Conservation (phyloP, 1,140 invertebrate genomes). For the Megathymus violae region DNA sequence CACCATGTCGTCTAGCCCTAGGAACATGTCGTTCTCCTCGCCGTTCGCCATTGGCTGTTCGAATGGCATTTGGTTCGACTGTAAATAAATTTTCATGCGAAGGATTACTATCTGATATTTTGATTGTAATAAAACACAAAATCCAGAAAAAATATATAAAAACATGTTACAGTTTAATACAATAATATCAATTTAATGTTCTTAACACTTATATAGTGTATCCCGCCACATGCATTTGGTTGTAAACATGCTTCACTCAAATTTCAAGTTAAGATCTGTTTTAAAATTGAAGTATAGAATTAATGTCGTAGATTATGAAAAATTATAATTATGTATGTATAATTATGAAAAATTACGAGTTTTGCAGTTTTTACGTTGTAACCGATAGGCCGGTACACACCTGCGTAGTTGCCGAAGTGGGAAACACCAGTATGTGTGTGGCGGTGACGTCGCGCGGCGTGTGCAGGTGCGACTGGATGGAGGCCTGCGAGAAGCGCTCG, state of each 20-base stretch:
- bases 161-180: too few relatives aligned
- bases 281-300: too few relatives aligned
- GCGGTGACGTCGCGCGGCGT: conserved; percentile 97
- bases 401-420: conserved; percentile 98
- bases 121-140: too few relatives aligned
- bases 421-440: conserved; percentile 99
- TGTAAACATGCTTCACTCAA: background rate
- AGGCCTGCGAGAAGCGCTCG: conserved; percentile 93
- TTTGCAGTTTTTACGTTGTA: too few relatives aligned
- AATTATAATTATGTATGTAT: too few relatives aligned
- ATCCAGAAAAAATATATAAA: too few relatives aligned
- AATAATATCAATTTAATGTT: too few relatives aligned
- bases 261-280: background rate
- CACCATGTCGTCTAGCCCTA: conserved; percentile 88
- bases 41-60: conserved; percentile 91
- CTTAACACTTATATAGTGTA: too few relatives aligned
- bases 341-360: too few relatives aligned
- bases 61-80: conserved; percentile 94
- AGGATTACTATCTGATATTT: background rate
- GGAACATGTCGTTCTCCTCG: conserved; percentile 89
- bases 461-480: conserved; percentile 92
- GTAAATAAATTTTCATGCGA: conserved; percentile 16
- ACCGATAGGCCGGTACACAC: too few relatives aligned
- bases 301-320: too few relatives aligned
- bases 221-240: too few relatives aligned